Evolutionary conservation across 2,797 vertebrate genomes (phyloP).

Genomic region (Brotula barbata): DNA sequence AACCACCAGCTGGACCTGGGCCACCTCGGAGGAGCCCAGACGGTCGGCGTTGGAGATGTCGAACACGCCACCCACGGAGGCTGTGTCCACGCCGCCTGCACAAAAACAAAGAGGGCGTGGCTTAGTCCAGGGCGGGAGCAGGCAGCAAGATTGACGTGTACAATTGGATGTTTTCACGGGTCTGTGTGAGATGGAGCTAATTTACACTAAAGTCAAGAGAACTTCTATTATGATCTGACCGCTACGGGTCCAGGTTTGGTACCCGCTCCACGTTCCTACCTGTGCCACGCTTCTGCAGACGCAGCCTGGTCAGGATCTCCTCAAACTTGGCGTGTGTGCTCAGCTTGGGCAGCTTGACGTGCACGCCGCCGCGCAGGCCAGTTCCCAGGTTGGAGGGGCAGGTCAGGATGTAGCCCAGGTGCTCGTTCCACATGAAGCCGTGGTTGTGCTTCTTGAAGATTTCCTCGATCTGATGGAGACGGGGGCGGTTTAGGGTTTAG

Average conservation of each 20-base stretch:
- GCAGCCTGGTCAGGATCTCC: constrained; percentile 87
- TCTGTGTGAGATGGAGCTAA: too few species aligned
- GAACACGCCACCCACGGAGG: constrained; percentile 89
- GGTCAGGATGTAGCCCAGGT: constrained; percentile 94
- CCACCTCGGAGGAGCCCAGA: constrained; percentile 92
- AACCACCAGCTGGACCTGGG: constrained; percentile 95
- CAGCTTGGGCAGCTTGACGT: constrained; percentile 91
- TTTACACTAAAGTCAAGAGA: too few species aligned
- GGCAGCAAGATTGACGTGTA: too few species aligned
- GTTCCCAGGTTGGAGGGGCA: constrained; percentile 97
- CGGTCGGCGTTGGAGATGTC: constrained; percentile 97
- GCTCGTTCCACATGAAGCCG: constrained; percentile 95
- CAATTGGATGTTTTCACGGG: too few species aligned
- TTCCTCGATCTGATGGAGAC: constrained; percentile 86
- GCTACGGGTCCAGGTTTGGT: too few species aligned
- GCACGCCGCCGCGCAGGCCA: constrained; percentile 92
- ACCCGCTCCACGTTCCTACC: too few species aligned
- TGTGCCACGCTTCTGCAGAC: constrained; percentile 96
- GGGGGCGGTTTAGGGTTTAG: too few species aligned
- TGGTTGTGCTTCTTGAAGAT: constrained; percentile 89
- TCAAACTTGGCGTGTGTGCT: constrained; percentile 91
- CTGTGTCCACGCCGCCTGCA: constrained; percentile 93
- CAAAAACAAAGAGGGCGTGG: background rate
- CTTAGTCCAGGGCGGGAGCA: too few species aligned
- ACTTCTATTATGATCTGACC: too few species aligned